Evolutionary conservation across 1,140 invertebrate species (phyloP), one percentile per base, ranked within the genome.

Genomic region (Tyrophagus putrescentiae): DNA sequence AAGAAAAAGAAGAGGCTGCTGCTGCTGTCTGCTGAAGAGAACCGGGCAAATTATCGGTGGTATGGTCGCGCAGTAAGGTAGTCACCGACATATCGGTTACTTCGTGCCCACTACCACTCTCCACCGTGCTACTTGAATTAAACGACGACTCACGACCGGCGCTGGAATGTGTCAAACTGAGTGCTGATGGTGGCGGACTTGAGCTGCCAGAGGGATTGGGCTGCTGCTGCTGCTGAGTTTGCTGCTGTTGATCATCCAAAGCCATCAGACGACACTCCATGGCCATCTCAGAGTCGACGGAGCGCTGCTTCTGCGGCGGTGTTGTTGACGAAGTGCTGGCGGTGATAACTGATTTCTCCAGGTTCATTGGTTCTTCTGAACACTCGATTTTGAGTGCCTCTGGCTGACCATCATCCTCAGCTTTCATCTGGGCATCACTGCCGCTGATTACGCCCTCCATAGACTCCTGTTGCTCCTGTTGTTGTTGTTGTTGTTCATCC

Each of bases 201-300:
- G 45, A 27, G 11, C 21, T 50, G 45, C 13, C 29, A 11, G 29
- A 18, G 21, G 11, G 11, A 13, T 13, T 11, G 11, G 21, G 11
- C 45, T 21, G 11, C 29, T 16, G 11, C 21, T 1, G 45, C 21
- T 11, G 11, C 21, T 11, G 36, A 39, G n/a, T 39, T 13, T 39
- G 36, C n/a, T 32, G 9, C 11, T 54, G 6, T 6, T 54, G 6
- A 9, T 54, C 18, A 54, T 54, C 18, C n/a, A 31, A 32, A 11
- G 50, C 36, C 11, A 53, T 21, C 6, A 23, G 53, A 57, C 44
- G 16, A 13, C 7, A 57, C 25, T 45, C 57, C 28, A 60, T 52
- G 42, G 54, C 62, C 60, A 65, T 64, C 31, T 67, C 64, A 5
- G 60, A 61, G 44, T 64, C 64, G 18, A 63, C 25, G 41, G 61